These are phyloP conservation scores for Cydia amplana DNA, from an alignment of 1,140 invertebrate genomes.

Conservation along the genomic window DNA sequence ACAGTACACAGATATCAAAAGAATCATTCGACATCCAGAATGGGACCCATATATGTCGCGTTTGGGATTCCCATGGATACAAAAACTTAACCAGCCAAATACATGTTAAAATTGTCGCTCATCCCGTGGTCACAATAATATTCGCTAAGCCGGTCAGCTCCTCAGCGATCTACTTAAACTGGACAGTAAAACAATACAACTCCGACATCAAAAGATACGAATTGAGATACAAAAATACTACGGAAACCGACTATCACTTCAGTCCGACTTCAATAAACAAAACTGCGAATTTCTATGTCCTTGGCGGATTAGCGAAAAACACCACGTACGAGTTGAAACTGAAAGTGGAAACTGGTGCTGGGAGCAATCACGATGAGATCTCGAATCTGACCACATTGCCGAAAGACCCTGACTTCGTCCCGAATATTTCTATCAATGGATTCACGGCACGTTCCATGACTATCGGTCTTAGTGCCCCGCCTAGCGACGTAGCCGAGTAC, in stretches of 20 bases:
- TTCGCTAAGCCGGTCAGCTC: slow-evolving; percentile 87
- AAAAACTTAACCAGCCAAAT: slow-evolving; percentile 56
- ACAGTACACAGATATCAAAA: slow-evolving; percentile 48
- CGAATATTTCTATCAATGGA: slow-evolving; percentile 88
- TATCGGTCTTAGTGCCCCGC: slow-evolving; percentile 86
- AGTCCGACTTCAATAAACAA: slow-evolving; percentile 69
- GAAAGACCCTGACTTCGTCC: slow-evolving; percentile 88
- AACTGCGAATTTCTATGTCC: slow-evolving; percentile 81
- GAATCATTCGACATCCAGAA: slow-evolving; percentile 51
- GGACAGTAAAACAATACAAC: slow-evolving; percentile 90
- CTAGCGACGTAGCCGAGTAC: slow-evolving; percentile 83
- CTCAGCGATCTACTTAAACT: slow-evolving; percentile 88
- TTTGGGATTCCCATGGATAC: slow-evolving; percentile 50
- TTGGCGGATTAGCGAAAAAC: slow-evolving; percentile 81
- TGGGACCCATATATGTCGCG: slow-evolving; percentile 62
- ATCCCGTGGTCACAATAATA: slow-evolving; percentile 86
- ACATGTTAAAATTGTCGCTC: slow-evolving; percentile 83
- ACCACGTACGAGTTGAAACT: slow-evolving; percentile 81
- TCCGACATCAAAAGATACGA: slow-evolving; percentile 84
- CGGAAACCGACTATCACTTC: slow-evolving; percentile 55
- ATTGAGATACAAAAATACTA: slow-evolving; percentile 81
- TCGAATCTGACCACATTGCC: slow-evolving; percentile 80
- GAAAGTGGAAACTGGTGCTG: slow-evolving; percentile 72
- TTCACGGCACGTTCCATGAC: slow-evolving; percentile 88
- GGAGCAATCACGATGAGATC: slow-evolving; percentile 77